phyloP scores from a whole-genome alignment of 2,888 invertebrate species.

The Ashinkailepas kermadecensis region DNA sequence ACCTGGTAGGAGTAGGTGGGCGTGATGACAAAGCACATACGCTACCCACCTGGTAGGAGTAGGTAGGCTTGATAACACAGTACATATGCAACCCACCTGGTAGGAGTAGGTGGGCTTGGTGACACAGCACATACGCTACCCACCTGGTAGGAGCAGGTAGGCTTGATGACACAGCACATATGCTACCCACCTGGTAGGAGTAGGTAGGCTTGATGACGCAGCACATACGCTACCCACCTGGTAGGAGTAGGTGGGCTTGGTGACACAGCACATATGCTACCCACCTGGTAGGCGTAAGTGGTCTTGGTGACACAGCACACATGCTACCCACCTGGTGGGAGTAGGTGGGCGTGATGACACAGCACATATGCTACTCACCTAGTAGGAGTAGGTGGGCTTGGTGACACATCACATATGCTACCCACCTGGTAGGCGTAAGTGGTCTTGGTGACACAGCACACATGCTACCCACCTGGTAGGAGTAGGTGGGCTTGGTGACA shows the following conservation, averaged over 20 bases:
- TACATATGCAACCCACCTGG: too few species aligned
- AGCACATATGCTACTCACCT: constrained; percentile 29
- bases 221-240: constrained; percentile 33
- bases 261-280: constrained; percentile 38
- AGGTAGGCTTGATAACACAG: too few species aligned
- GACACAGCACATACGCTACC: neutral
- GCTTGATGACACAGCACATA: constrained; percentile 53
- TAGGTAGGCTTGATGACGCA: constrained; percentile 63
- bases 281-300: constrained; percentile 57
- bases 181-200: constrained; percentile 53
- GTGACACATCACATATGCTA: constrained; percentile 46
- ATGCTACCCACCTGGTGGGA: constrained; percentile 52
- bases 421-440: constrained; percentile 57
- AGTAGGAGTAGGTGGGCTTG: constrained; percentile 70
- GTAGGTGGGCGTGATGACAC: constrained; percentile 61
- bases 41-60: too few species aligned
- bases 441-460: constrained; percentile 56
- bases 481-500: constrained; percentile 64
- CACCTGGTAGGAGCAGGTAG: constrained; percentile 60
- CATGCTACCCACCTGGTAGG: constrained; percentile 52
- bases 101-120: too few species aligned
- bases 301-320: constrained; percentile 58
- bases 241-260: constrained; percentile 74
- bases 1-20: too few species aligned
- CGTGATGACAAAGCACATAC: too few species aligned